These are phyloP conservation scores for Scolopax bukidnonensis DNA, from an alignment of 2,797 vertebrate genomes.

Conservation along the genomic window DNA sequence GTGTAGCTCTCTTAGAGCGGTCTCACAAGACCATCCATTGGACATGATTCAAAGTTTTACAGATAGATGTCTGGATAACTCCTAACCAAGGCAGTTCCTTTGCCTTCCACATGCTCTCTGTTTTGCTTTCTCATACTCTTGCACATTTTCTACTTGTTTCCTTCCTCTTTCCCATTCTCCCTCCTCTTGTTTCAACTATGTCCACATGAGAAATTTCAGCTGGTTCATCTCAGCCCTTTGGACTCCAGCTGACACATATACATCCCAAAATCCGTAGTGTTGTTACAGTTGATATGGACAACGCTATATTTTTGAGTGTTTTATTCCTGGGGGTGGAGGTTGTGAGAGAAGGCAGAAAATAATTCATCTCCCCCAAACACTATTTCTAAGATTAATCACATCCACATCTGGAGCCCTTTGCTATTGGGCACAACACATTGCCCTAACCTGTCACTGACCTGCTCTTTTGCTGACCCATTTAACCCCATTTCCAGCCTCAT, in stretches of 20 bases:
- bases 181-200: not conserved
- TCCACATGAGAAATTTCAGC: not conserved
- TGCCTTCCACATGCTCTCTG: not conserved
- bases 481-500: not conserved
- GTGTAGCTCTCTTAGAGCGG: not conserved
- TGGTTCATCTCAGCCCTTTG: not conserved
- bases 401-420: not conserved
- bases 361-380: not conserved
- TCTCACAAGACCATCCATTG: not conserved
- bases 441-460: not conserved
- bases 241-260: not conserved
- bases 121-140: not conserved
- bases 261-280: not conserved
- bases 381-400: not conserved
- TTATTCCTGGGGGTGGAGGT: not conserved
- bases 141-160: not conserved
- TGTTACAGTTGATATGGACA: not conserved
- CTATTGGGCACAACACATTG: fast-evolving
- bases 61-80: not conserved
- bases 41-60: not conserved
- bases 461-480: not conserved
- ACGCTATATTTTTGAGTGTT: not conserved
- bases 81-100: not conserved
- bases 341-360: not conserved
- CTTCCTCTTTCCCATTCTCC: not conserved